Evolutionary conservation across 2,797 vertebrate genomes (phyloP).

Genomic region (Urosaurus nigricauda): DNA sequence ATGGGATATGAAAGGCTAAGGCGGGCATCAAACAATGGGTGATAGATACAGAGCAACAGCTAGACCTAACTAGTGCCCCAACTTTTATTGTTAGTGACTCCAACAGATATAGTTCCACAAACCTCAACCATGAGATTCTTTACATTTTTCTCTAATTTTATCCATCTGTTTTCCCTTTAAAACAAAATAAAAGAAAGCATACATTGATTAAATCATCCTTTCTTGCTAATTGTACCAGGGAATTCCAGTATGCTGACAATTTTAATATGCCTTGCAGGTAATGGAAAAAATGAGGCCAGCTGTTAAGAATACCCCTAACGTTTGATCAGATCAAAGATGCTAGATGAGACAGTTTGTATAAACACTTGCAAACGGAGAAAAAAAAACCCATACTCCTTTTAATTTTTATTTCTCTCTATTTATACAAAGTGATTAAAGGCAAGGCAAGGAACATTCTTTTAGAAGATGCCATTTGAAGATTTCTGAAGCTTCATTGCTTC

Average conservation of each 20-base stretch:
- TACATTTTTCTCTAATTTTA: neutral
- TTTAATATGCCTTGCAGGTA: conserved; percentile 11
- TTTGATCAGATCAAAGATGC: conserved; percentile 3
- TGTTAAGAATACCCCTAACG: conserved; percentile 17
- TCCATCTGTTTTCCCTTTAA: neutral
- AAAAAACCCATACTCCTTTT: neutral
- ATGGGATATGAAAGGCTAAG: no score
- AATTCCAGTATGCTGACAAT: conserved; percentile 40
- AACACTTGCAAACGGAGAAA: neutral
- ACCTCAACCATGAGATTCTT: conserved; percentile 33
- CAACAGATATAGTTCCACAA: neutral
- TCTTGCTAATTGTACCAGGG: conserved; percentile 14
- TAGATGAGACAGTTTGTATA: conserved; percentile 14
- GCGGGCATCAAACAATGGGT: no score
- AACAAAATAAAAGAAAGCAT: neutral
- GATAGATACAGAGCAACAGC: no score
- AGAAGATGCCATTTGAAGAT: conserved; percentile 5
- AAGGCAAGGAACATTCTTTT: conserved; percentile 37
- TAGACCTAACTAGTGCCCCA: no score
- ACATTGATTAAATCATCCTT: conserved; percentile 28
- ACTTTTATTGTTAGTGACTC: no score
- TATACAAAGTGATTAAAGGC: conserved; percentile 30
- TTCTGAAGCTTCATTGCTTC: conserved; percentile 23
- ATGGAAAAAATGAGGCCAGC: conserved; percentile 32
- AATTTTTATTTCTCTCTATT: neutral